phyloP scores from a whole-genome alignment of 2,888 invertebrate genomes.

The Agrotis clavis region DNA sequence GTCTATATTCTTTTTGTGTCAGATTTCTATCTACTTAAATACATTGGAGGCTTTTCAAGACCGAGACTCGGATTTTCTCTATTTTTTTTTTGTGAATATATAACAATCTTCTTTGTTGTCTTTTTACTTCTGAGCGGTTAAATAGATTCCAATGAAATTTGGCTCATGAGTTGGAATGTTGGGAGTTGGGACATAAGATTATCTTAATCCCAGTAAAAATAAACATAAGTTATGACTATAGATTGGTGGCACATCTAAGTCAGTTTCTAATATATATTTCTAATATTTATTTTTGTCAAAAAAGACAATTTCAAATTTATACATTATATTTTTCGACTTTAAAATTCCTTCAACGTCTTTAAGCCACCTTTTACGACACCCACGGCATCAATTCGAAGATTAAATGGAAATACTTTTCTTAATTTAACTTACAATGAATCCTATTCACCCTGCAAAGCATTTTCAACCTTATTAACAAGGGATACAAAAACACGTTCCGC shows the following conservation, averaged over 20 bases:
- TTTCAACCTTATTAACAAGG: constrained; percentile 30
- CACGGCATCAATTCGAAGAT: constrained; percentile 8
- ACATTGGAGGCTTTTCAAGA: background rate
- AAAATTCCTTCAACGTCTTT: background rate
- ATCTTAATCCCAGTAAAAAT: too few relatives aligned
- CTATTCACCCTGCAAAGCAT: background rate
- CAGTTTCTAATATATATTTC: too few relatives aligned
- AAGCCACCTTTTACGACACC: constrained; percentile 2
- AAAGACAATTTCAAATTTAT: too few relatives aligned
- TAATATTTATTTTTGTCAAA: too few relatives aligned
- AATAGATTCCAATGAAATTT: background rate
- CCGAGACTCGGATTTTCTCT: background rate
- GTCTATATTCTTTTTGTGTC: background rate
- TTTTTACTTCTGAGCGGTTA: too few relatives aligned
- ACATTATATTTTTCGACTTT: too few relatives aligned
- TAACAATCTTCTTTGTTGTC: background rate
- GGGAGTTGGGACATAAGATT: background rate
- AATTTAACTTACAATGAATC: constrained; percentile 24
- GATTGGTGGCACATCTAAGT: background rate
- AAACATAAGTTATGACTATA: too few relatives aligned
- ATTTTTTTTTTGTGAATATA: background rate
- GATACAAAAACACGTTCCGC: constrained; percentile 41
- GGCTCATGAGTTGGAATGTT: background rate
- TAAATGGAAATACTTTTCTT: constrained; percentile 17
- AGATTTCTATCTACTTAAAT: background rate